Evolutionary conservation across 2,888 invertebrate genomes (phyloP), one percentile per base, ranked within the genome.

Genomic region (Epiblema foenella): DNA sequence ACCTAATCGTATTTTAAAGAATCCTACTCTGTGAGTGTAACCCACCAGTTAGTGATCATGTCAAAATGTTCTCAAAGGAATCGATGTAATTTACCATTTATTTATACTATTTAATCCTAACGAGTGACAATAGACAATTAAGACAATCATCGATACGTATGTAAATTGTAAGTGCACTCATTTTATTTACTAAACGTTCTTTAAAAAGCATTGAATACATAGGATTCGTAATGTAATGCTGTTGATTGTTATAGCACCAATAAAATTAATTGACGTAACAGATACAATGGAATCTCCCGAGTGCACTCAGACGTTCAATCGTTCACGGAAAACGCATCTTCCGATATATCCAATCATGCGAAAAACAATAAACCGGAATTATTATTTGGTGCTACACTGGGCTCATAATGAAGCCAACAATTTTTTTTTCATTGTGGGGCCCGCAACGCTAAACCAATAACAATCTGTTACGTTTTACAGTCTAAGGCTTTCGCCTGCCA

Each of bases 391-490:
- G 49, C 63, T 63, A 54, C 49, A 59, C 51, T 29, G 68, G 69
- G 74, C 63, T 76, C 73, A 58, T 68, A 73, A 79, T 78, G 79
- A 82, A 79, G 78, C 77, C 76, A 79, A 79, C 79, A 79, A 79
- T 81, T 81, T 79, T 79, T 81, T 83, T 83, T 82, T 79, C 78
- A 82, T 79, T 79, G 4, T 80, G 75, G 73, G 65, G 77, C 78
- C 75, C 73, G 77, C 80, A 76, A 78, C 77, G 76, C 77, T 80
- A 83, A 85, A 83, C 82, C 84, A 85, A 87, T 83, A 85, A 85
- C 85, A 87, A 86, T 86, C 83, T 83, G 85, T 84, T 83, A 85
- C 79, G 77, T 77, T 75, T 79, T 81, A 73, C 75, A 75, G 75
- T 80, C 80, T 81, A 83, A 85, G 83, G 85, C 80, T 78, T 79